A percentile compares a stretch with the other conserved stretches of the same genome.
These are phyloP conservation scores for Athripsodes cinereus DNA, from an alignment of 2,888 invertebrate species.

Conservation along the genomic window DNA sequence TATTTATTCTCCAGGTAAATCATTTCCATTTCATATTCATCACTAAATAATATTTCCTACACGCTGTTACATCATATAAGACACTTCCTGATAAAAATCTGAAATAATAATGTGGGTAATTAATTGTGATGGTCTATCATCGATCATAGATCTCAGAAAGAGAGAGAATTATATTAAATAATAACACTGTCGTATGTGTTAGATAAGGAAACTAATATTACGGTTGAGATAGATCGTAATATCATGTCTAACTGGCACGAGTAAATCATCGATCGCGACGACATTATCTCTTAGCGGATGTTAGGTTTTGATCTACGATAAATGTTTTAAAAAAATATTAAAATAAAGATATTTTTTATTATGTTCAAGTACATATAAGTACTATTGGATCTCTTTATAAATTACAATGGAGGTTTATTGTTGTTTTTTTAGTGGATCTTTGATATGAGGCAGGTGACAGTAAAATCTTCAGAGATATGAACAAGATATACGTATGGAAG, in stretches of 20 bases:
- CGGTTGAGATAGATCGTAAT: not conserved
- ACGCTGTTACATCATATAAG: not conserved
- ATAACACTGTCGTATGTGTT: not conserved
- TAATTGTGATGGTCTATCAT: not conserved
- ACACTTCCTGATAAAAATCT: not conserved
- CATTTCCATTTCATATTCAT: no score
- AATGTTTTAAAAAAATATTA: not conserved
- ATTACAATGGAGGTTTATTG: no score
- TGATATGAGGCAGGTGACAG: no score
- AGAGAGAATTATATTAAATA: not conserved
- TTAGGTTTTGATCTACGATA: not conserved
- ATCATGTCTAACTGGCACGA: not conserved
- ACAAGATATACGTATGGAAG: no score
- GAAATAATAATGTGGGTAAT: not conserved
- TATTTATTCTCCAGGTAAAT: no score
- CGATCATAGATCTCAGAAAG: not conserved
- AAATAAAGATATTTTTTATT: no score
- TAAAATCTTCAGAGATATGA: no score
- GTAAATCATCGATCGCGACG: slow-evolving; percentile 7
- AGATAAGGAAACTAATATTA: not conserved
- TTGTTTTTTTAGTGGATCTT: no score
- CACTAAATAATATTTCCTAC: not conserved
- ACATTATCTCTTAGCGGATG: not conserved
- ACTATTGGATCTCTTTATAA: no score
- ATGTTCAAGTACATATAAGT: no score